Evolutionary conservation across 2,888 invertebrate genomes (phyloP).

Genomic region (Trichopoda pennipes): DNA sequence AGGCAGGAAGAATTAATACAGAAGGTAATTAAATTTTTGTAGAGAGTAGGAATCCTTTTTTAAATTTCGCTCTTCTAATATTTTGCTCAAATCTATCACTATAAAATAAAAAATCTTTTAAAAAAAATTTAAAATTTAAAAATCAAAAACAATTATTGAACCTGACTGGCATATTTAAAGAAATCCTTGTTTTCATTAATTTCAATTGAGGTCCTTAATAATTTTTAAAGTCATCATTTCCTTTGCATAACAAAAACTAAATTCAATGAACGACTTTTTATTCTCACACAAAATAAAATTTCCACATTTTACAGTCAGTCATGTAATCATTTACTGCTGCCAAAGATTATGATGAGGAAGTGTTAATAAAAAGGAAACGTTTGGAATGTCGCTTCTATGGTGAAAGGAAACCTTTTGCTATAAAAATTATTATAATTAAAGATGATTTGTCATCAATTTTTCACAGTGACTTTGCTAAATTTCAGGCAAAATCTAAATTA

Average conservation of each 20-base stretch:
- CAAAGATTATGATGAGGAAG: neutral
- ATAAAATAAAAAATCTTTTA: no score
- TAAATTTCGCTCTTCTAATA: no score
- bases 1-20: no score
- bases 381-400: slow-evolving; percentile 23
- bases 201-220: no score
- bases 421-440: slow-evolving; percentile 65
- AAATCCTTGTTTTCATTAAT: no score
- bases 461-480: slow-evolving; percentile 61
- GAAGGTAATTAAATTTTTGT: no score
- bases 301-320: slow-evolving; percentile 27
- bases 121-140: no score
- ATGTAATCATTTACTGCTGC: slow-evolving; percentile 13
- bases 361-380: slow-evolving; percentile 14
- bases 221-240: no score
- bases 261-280: neutral
- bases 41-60: no score
- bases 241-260: neutral
- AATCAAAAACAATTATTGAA: no score
- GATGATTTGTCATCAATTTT: slow-evolving; percentile 65
- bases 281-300: slow-evolving; percentile 4
- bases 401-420: slow-evolving; percentile 46
- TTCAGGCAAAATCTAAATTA: slow-evolving; percentile 60
- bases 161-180: no score
- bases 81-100: no score